Conservation (phyloP, 2,888 invertebrate species). For the Rhodophaea formosa region DNA sequence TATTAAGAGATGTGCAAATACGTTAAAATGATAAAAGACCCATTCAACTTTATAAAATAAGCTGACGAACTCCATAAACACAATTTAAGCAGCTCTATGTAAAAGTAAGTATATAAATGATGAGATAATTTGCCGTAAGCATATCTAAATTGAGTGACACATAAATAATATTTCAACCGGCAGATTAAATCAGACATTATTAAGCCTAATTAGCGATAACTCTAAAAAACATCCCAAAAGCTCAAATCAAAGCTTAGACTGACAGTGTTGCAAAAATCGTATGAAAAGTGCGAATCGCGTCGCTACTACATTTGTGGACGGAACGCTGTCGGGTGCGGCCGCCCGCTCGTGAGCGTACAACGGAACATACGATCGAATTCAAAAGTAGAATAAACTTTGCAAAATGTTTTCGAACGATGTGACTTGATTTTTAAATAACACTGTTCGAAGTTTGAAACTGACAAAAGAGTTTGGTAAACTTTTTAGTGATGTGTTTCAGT, state of each 20-base stretch:
- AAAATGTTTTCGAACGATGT: conserved; percentile 50
- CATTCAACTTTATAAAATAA: too few relatives aligned
- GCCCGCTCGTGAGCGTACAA: not conserved
- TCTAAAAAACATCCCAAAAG: not conserved
- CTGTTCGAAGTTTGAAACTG: conserved; percentile 19
- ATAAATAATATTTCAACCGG: not conserved
- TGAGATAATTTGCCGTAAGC: not conserved
- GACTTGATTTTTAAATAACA: conserved; percentile 38
- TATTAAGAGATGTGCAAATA: too few relatives aligned
- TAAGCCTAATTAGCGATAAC: not conserved
- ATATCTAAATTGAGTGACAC: not conserved
- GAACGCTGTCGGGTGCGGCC: not conserved
- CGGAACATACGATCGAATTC: conserved; percentile 1
- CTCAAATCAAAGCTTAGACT: conserved; percentile 5
- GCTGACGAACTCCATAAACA: too few relatives aligned
- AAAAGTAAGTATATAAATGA: not conserved
- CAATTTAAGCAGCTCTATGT: too few relatives aligned
- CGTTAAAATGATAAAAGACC: too few relatives aligned
- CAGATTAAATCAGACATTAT: not conserved
- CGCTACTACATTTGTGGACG: conserved; percentile 2
- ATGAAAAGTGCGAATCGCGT: not conserved
- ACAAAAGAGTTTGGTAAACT: conserved; percentile 23
- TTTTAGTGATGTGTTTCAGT: conserved; percentile 16
- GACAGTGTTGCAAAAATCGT: conserved; percentile 12
- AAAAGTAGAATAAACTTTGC: conserved; percentile 21